These are phyloP conservation scores for Caenorhabditis parvicauda DNA, from an alignment of 2,888 invertebrate species.

Conservation along the genomic window DNA sequence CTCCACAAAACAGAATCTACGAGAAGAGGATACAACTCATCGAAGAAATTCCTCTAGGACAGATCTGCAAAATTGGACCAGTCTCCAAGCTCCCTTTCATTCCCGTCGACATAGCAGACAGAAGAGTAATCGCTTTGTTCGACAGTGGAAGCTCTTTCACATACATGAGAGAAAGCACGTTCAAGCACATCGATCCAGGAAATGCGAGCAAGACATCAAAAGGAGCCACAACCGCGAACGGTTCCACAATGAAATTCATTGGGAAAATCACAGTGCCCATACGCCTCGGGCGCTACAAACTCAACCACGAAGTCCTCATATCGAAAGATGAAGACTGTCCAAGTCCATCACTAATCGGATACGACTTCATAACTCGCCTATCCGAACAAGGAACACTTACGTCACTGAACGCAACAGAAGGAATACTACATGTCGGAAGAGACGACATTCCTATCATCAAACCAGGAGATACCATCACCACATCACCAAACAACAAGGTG, in stretches of 20 bases:
- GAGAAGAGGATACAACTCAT: too few relatives aligned
- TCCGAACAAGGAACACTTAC: neutral
- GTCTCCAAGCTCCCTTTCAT: slow-evolving; percentile 2
- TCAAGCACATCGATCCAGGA: neutral
- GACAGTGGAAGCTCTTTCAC: slow-evolving; percentile 5
- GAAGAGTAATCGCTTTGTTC: slow-evolving; percentile 1
- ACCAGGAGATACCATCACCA: too few relatives aligned
- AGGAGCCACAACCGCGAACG: neutral
- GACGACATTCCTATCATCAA: neutral
- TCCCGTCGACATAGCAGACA: slow-evolving; percentile 2
- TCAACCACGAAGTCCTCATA: slow-evolving; percentile 1
- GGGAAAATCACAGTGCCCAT: neutral
- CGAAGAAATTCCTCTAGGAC: too few relatives aligned
- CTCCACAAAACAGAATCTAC: too few relatives aligned
- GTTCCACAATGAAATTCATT: slow-evolving; percentile 3
- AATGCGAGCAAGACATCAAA: neutral
- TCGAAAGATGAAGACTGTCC: slow-evolving; percentile 5
- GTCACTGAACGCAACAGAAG: neutral
- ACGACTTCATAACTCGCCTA: slow-evolving; percentile 6
- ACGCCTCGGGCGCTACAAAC: neutral
- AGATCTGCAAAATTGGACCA: too few relatives aligned
- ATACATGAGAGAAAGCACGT: slow-evolving; percentile 3
- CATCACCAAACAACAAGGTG: too few relatives aligned
- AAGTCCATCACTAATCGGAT: slow-evolving; percentile 2
- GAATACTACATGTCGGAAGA: neutral